phyloP scores from a whole-genome alignment of 2,888 invertebrate genomes.

The Dasysyrphus tricinctus region DNA sequence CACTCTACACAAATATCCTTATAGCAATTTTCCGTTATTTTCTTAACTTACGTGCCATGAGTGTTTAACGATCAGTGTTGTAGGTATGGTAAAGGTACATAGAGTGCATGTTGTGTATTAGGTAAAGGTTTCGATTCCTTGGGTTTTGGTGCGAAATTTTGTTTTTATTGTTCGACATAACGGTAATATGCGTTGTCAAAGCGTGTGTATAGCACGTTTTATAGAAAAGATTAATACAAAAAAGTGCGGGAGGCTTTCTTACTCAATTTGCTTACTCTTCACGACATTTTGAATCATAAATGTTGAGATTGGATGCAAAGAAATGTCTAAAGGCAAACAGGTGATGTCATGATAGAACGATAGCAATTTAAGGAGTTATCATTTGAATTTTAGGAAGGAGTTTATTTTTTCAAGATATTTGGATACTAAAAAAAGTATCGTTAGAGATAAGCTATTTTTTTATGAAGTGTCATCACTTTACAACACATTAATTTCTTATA shows the following conservation, averaged over 20 bases:
- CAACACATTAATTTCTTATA: constrained; percentile 50
- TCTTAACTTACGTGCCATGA: constrained; percentile 61
- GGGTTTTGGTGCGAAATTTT: constrained; percentile 43
- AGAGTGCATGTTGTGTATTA: constrained; percentile 53
- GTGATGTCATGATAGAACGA: constrained; percentile 1
- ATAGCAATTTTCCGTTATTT: constrained; percentile 45
- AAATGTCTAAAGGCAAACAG: constrained; percentile 8
- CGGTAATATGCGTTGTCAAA: constrained; percentile 48
- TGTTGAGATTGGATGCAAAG: constrained; percentile 55
- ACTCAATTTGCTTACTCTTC: constrained; percentile 42
- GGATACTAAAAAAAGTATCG: constrained; percentile 4
- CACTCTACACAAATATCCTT: constrained; percentile 28
- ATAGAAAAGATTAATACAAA: constrained; percentile 56
- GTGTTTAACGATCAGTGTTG: constrained; percentile 62
- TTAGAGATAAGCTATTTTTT: constrained; percentile 61
- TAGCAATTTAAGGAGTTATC: neutral
- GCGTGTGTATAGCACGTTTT: constrained; percentile 37
- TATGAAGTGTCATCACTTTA: constrained; percentile 64
- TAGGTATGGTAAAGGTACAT: neutral
- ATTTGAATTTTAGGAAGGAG: neutral
- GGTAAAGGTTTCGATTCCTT: constrained; percentile 31
- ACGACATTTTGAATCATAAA: constrained; percentile 59
- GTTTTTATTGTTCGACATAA: constrained; percentile 68
- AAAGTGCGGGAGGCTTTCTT: constrained; percentile 34
- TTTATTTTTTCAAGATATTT: constrained; percentile 9